Evolutionary conservation across 2,797 vertebrate genomes (phyloP).

Genomic region (Myotis daubentonii): DNA sequence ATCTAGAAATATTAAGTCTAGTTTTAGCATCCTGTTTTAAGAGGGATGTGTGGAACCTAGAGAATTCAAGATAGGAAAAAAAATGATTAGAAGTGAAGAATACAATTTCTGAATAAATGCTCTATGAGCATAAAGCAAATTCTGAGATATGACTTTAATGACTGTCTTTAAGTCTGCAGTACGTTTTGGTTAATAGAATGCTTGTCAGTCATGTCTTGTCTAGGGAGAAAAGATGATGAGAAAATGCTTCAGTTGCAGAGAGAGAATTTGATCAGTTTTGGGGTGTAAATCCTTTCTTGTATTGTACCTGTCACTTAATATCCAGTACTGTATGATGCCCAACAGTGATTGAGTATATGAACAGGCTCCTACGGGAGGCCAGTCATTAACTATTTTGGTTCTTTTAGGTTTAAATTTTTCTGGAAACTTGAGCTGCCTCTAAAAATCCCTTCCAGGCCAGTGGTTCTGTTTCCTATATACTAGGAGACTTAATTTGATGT

Average conservation of each 20-base stretch:
- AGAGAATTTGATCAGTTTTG: not conserved
- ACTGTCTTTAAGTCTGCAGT: not conserved
- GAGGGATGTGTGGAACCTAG: not conserved
- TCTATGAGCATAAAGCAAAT: not conserved
- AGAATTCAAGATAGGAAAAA: not conserved
- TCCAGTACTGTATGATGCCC: not conserved
- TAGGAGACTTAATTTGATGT: not conserved
- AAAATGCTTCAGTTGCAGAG: not conserved
- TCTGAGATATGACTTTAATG: not conserved
- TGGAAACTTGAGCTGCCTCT: not conserved
- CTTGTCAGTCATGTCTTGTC: not conserved
- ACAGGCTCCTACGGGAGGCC: not conserved
- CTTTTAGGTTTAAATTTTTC: conserved; percentile 13
- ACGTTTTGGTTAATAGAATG: not conserved
- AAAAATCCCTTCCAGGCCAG: not conserved
- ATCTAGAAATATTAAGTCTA: not conserved
- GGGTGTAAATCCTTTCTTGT: not conserved
- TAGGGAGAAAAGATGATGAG: not conserved
- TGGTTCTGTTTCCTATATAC: not conserved
- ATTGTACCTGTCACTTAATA: not conserved
- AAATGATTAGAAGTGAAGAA: conserved; percentile 39
- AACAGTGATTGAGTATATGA: not conserved
- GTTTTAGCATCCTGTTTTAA: conserved; percentile 28
- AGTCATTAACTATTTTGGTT: not conserved
- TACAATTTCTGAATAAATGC: not conserved